Conservation (phyloP, 1,140 invertebrate genomes). For the Calephelis nemesis region DNA sequence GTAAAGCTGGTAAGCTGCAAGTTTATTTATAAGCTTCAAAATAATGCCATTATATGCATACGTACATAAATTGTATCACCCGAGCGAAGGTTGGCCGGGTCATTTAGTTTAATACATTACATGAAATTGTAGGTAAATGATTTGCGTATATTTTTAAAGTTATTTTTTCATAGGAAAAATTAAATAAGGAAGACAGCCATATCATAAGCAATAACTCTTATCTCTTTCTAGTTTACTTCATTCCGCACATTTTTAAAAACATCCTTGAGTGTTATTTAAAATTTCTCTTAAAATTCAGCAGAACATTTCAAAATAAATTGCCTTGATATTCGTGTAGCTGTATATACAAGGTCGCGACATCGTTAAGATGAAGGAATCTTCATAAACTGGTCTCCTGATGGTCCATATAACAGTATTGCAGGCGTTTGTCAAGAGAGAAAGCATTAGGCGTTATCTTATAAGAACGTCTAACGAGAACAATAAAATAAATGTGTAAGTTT, state of each 20-base stretch:
- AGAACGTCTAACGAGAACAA: conserved; percentile 60
- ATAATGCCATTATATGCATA: no score
- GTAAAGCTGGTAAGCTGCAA: no score
- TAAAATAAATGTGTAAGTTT: conserved; percentile 72
- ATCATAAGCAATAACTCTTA: background rate
- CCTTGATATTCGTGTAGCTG: background rate
- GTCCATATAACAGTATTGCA: background rate
- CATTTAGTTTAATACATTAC: no score
- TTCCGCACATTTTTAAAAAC: background rate
- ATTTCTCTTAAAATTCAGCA: background rate
- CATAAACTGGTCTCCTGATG: background rate
- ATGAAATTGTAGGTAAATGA: no score
- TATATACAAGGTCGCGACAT: background rate
- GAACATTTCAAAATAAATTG: background rate
- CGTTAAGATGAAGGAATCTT: background rate
- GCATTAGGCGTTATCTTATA: conserved; percentile 52
- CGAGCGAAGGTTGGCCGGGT: no score
- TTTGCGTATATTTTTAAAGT: no score
- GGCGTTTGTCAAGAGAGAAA: background rate
- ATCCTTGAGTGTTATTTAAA: no score
- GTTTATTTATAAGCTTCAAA: no score
- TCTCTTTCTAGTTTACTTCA: background rate
- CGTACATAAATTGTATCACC: no score
- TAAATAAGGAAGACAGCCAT: no score
- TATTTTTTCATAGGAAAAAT: no score